Evolutionary conservation across 2,797 vertebrate genomes (phyloP).

Genomic region (Pangasius sanitwongsei): DNA sequence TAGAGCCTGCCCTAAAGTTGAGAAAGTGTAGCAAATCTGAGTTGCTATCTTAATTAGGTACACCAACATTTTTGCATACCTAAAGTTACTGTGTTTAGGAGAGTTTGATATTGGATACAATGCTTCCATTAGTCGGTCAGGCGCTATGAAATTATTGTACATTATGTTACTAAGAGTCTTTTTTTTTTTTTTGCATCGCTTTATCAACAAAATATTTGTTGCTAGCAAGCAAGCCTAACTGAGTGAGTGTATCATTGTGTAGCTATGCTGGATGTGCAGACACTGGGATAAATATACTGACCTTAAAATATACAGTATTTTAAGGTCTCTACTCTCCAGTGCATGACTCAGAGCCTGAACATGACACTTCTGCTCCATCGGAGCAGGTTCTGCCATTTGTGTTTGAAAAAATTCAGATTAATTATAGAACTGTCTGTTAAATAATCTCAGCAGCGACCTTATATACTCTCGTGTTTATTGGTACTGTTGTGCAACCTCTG

Average conservation of each 20-base stretch:
- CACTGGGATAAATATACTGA: conserved; percentile 52
- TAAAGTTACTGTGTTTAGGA: neutral
- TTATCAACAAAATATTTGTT: conserved; percentile 23
- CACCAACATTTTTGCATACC: neutral
- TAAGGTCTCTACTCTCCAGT: conserved; percentile 42
- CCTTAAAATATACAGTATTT: conserved; percentile 41
- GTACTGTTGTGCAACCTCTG: neutral
- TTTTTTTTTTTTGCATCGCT: neutral
- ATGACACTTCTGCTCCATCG: conserved; percentile 32
- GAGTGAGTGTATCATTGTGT: conserved; percentile 30
- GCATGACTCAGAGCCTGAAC: conserved; percentile 44
- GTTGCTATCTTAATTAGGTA: neutral
- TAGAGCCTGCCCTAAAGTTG: conserved; percentile 30
- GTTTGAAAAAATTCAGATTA: conserved; percentile 26
- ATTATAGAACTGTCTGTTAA: conserved; percentile 25
- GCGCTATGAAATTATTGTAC: neutral
- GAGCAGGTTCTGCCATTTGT: neutral
- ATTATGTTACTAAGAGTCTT: neutral
- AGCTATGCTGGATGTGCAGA: conserved; percentile 39
- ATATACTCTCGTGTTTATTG: neutral
- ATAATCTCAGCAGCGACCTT: conserved; percentile 1
- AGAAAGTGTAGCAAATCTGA: conserved; percentile 11
- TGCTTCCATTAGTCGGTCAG: neutral
- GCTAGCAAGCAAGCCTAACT: conserved; percentile 7
- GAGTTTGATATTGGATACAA: neutral